Base-by-base conservation (phyloP, 1,140 invertebrate species). In the Dendroctonus valens region DNA sequence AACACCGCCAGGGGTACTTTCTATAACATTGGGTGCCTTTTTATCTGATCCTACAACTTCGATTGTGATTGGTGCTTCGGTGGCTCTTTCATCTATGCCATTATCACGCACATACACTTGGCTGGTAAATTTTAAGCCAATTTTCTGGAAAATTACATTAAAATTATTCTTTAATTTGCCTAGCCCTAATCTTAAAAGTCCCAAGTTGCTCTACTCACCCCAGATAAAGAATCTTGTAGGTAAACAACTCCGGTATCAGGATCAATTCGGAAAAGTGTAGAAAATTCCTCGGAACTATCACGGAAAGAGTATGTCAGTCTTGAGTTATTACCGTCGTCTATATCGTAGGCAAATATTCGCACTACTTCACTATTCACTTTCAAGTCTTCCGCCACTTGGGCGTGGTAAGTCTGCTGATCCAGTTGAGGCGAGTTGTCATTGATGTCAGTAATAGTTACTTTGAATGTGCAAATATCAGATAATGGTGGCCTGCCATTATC, bases 371-470 rank as follows among this genome's bases (percentile, higher is more conserved):
- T 81, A n/a, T 83, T 83, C 38, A 83, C 78, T 9, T 79, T 77
- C 59, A 89, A 79, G 80, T 93, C 91, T 82, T 88, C 85, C 42
- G 89, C 88, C 26, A 92, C 87, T 41, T 87, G 88, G 77, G 90
- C 88, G 65, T 81, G 82, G 78, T 91, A 91, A 70, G 73, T 73
- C n/a, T 62, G 86, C 89, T 91, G 91, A 75, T 95, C 92, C 79
- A 94, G 93, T 53, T 91, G 86, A 2, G 93, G 92, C 4, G 82
- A 78, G 73, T 94, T 95, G 76, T 96, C 93, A 79, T 96, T 96
- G 70, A 92, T 87, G 79, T 96, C 93, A 74, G 86, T 84, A 68
- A 94, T 91, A 53, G 87, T 88, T 39, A 96, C 89, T 83, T 91
- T 93, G 72, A 95, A 89, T 5, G 90, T 92, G 76, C 93, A 96